Evolutionary conservation across 2,113 vertebrate species (phyloP).

Genomic region (Promerops cafer): DNA sequence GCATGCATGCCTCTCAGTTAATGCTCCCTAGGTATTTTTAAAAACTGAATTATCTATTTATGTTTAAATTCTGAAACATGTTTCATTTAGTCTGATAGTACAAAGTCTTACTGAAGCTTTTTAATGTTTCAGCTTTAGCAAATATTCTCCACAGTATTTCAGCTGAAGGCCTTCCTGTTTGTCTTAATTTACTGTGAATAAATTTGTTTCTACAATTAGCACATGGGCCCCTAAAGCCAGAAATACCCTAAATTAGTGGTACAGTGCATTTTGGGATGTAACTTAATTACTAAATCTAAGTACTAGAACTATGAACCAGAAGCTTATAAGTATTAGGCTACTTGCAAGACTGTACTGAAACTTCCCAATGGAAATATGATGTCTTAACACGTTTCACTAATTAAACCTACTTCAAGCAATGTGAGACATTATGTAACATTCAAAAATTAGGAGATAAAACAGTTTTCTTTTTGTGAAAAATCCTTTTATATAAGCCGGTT

Average conservation of each 20-base stretch:
- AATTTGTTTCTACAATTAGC: conserved; percentile 43
- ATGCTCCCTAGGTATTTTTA: background rate
- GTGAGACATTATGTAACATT: background rate
- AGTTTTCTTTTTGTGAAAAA: background rate
- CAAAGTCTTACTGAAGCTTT: background rate
- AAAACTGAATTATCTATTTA: background rate
- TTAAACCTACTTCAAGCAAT: background rate
- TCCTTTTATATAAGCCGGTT: background rate
- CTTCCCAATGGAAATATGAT: background rate
- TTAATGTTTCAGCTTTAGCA: background rate
- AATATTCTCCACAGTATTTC: conserved; percentile 14
- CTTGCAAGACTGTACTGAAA: background rate
- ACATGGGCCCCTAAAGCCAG: background rate
- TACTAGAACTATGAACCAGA: background rate
- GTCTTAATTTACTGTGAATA: conserved; percentile 26
- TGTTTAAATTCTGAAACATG: background rate
- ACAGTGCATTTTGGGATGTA: background rate
- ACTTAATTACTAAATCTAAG: background rate
- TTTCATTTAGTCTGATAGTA: background rate
- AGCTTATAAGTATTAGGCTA: background rate
- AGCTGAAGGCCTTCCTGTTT: conserved; percentile 4
- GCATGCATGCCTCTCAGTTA: background rate
- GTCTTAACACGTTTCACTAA: background rate
- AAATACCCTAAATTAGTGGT: background rate
- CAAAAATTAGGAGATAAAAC: background rate